These are phyloP conservation scores for Sphaerodactylus townsendi DNA, from an alignment of 2,113 vertebrate genomes.

Conservation along the genomic window DNA sequence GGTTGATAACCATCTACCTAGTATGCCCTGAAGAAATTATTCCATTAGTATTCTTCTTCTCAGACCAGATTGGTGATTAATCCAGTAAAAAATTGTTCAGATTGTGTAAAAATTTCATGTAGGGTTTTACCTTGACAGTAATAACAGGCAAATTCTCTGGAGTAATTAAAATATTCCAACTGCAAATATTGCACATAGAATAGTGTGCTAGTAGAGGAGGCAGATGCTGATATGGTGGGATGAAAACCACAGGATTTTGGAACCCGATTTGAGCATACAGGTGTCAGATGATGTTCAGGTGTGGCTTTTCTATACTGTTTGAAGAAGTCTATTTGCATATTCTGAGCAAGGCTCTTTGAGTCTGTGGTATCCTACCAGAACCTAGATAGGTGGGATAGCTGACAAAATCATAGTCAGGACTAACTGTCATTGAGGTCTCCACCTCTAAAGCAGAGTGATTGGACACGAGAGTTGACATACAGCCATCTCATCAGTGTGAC, in stretches of 20 bases:
- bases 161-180: neutral
- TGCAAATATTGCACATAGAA: neutral
- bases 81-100: neutral
- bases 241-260: neutral
- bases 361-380: neutral
- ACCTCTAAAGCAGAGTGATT: neutral
- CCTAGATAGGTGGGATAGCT: neutral
- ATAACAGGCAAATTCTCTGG: neutral
- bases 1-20: neutral
- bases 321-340: neutral
- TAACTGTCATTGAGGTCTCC: neutral
- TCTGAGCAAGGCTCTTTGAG: neutral
- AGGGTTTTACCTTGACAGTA: neutral
- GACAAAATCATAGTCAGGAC: neutral
- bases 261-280: neutral
- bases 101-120: neutral
- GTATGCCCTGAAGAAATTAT: slow-evolving; percentile 10
- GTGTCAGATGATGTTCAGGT: neutral
- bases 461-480: neutral
- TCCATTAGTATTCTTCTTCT: neutral
- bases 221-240: neutral
- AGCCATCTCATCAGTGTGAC: too few species aligned
- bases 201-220: neutral
- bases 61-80: neutral
- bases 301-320: neutral